phyloP scores from a whole-genome alignment of 2,113 vertebrate species.

The Furnarius figulus region DNA sequence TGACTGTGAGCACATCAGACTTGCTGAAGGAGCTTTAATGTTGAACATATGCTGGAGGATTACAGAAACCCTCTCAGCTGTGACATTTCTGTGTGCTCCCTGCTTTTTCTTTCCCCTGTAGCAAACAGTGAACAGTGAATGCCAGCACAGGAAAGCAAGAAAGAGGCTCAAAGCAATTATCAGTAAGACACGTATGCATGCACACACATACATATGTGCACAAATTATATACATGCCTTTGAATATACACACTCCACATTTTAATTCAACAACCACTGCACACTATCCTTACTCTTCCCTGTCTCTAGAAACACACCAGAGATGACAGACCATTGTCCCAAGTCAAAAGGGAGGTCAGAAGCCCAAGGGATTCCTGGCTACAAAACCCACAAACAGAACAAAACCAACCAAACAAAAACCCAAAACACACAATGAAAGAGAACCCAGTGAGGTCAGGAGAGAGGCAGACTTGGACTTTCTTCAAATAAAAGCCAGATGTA shows the following conservation, averaged over 20 bases:
- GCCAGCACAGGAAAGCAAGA: constrained; percentile 6
- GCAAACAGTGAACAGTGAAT: constrained; percentile 39
- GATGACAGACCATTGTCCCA: neutral
- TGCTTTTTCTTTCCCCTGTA: constrained; percentile 59
- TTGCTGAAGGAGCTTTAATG: constrained; percentile 71
- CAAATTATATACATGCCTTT: neutral
- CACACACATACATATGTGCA: neutral
- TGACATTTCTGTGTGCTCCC: constrained; percentile 66
- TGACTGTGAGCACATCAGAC: constrained; percentile 68
- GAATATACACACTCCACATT: neutral
- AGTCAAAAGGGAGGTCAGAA: neutral
- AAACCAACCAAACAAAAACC: neutral
- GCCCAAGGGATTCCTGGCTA: neutral
- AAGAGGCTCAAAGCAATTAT: constrained; percentile 55
- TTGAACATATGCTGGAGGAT: constrained; percentile 70
- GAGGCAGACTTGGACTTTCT: constrained; percentile 4
- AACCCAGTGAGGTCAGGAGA: neutral
- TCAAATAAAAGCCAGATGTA: constrained; percentile 56
- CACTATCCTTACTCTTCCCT: neutral
- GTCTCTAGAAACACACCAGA: neutral
- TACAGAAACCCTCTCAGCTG: constrained; percentile 70
- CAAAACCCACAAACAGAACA: neutral
- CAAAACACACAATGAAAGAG: neutral
- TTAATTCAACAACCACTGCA: neutral
- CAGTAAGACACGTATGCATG: neutral